Base-by-base conservation (phyloP, 2,797 vertebrate genomes). In the Cryptoblepharus egeriae region DNA sequence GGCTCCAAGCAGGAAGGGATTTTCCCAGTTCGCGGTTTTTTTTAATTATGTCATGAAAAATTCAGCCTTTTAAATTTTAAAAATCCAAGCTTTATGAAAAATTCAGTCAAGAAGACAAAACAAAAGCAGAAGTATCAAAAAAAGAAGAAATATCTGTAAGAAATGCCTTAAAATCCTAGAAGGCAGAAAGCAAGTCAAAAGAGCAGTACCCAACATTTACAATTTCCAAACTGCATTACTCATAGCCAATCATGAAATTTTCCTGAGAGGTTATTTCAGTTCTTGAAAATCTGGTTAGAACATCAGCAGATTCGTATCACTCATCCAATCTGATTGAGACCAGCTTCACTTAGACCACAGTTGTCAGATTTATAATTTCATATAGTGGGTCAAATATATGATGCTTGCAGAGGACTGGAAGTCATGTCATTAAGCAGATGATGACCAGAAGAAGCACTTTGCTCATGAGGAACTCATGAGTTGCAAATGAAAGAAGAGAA, bases 31-130 rank as follows among this genome's bases (percentile, higher is more conserved):
- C 26, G 8, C 61, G 8, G 30, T n/a, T 5, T 35, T 45, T 67
- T 81, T 30, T 75, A 8, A 68, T 68, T 45, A 20, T 3, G 13
- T 70, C 30, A 77, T 82, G 28, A 71, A 82, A 77, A 82, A 82
- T 82, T 22, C 35, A 82, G 57, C 26, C 30, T 60, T 82, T 61
- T 39, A 61, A 70, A 76, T 49, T 76, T 81, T 8, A 49, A 37
- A 60, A 80, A 28, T 22, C 24, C 11, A 76, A 13, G 16, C 42
- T 45, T 68, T 45, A 70, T 69, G 65, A 76, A 82, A 82, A 82
- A 70, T 61, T 69, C 64, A 75, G 55, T 60, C 72, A 75, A 82
- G 37, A 24, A 69, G 24, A 22, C 39, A 61, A 70, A 82, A 13
- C 16, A 55, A 15, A n/a, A 64, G 49, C 49, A 52, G 49, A 52